A percentile compares a stretch with the other conserved stretches of the same genome.
Conservation (phyloP, 2,797 vertebrate species). For the Hemitrygon akajei region DNA sequence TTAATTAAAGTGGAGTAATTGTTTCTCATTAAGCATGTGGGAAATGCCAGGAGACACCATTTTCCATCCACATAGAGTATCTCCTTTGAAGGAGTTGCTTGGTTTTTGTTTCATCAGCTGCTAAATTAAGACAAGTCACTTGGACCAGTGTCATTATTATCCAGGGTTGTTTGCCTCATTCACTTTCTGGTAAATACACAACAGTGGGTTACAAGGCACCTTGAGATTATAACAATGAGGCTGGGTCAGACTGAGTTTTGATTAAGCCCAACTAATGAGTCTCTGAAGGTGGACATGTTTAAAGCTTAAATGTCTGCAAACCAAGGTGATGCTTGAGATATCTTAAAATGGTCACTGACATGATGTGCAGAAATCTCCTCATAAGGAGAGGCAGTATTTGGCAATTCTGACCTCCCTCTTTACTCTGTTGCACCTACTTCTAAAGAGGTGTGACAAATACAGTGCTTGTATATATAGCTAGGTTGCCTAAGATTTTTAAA, state of each 20-base stretch:
- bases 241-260: neutral
- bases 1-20: conserved; percentile 17
- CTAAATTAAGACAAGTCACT: neutral
- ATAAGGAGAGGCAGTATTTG: too few relatives aligned
- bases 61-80: neutral
- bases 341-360: neutral
- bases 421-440: too few relatives aligned
- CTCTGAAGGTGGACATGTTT: neutral
- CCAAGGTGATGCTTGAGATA: neutral
- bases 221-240: neutral
- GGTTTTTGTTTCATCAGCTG: neutral
- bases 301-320: neutral
- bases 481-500: too few relatives aligned
- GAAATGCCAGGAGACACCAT: neutral
- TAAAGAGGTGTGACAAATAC: too few relatives aligned
- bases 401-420: too few relatives aligned
- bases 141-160: neutral
- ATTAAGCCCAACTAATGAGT: neutral
- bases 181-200: conserved; percentile 1
- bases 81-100: neutral
- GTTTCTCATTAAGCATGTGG: neutral
- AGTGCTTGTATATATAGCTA: too few relatives aligned
- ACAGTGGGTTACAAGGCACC: neutral
- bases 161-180: neutral
- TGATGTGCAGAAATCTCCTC: too few relatives aligned